Conservation (phyloP, 1,140 invertebrate species). For the Archegozetes longisetosus region DNA sequence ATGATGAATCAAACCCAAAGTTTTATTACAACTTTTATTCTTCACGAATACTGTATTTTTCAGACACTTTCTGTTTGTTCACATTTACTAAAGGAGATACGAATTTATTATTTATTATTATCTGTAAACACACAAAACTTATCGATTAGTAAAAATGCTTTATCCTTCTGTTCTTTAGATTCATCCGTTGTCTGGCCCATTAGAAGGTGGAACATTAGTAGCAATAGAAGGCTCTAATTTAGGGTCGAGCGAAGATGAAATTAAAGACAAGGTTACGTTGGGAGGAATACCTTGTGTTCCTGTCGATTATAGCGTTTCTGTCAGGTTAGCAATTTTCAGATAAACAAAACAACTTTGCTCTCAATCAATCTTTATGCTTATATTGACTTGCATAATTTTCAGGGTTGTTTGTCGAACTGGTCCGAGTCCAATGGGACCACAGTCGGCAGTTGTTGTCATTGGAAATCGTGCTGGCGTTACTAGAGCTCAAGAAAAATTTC, state of each 20-base stretch:
- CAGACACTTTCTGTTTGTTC: too few relatives aligned
- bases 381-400: conserved; percentile 4
- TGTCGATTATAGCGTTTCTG: conserved; percentile 76
- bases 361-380: conserved; percentile 1
- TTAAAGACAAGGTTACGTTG: conserved; percentile 74
- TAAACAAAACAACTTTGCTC: not conserved
- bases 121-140: not conserved
- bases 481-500: conserved; percentile 69
- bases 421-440: conserved; percentile 46
- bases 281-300: conserved; percentile 73
- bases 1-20: not conserved
- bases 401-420: conserved; percentile 72
- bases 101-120: not conserved
- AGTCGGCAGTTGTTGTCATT: conserved; percentile 62
- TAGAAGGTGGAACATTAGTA: conserved; percentile 85
- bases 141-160: too few relatives aligned
- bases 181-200: conserved; percentile 40
- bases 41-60: too few relatives aligned
- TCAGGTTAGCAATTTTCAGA: conserved; percentile 30
- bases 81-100: too few relatives aligned
- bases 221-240: conserved; percentile 93
- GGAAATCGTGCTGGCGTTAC: conserved; percentile 76
- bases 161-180: too few relatives aligned
- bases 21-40: too few relatives aligned
- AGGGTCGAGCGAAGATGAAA: conserved; percentile 73